Base-by-base conservation (phyloP, 2,113 vertebrate species). In the Talpa occidentalis region DNA sequence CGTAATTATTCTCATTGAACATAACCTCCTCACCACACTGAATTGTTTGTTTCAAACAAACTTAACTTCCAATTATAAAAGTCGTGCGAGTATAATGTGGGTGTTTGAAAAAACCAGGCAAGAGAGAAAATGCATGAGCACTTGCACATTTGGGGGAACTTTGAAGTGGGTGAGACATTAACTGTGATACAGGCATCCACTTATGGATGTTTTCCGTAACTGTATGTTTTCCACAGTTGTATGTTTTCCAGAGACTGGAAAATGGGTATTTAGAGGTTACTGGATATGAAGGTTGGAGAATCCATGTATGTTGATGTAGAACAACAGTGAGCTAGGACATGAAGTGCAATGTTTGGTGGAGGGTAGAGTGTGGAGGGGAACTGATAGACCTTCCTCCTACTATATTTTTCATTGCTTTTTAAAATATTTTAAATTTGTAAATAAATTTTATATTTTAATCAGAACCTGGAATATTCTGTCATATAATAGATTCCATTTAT, bases 381-480 rank as follows among this genome's bases (percentile, higher is more conserved):
- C 3, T 81, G 64, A 35, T 22, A 10, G 22, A 22, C 10, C 9
- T 95, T n/a, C 16, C 4, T 76, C 16, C 7, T 77, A 2, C 54
- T 74, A 15, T 49, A 24, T 5, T 89, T 94, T 69, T 44, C 40
- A 40, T 60, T 84, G 28, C 32, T 14, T 82, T 84, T 60, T 47
- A 59, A 70, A 62, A 52, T 22, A 15, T 21, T 47, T 74, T 40
- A n/a, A 42, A 81, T 59, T 90, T 86, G 40, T 67, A 77, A 52
- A 70, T 88, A 30, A 81, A 77, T 92, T 28, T 32, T n/a, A 2
- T 2, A 35, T 93, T 90, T 92, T 64, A 88, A 78, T 82, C 88
- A 83, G 42, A 67, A 60, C 24, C 11, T 91, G 28, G 12, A 69
- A 22, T 74, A 78, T 74, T 85, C 59, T n/a, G 62, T 76, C 72